These are phyloP conservation scores for Aptenodytes forsteri DNA, from an alignment of 2,113 vertebrate genomes.

Conservation along the genomic window DNA sequence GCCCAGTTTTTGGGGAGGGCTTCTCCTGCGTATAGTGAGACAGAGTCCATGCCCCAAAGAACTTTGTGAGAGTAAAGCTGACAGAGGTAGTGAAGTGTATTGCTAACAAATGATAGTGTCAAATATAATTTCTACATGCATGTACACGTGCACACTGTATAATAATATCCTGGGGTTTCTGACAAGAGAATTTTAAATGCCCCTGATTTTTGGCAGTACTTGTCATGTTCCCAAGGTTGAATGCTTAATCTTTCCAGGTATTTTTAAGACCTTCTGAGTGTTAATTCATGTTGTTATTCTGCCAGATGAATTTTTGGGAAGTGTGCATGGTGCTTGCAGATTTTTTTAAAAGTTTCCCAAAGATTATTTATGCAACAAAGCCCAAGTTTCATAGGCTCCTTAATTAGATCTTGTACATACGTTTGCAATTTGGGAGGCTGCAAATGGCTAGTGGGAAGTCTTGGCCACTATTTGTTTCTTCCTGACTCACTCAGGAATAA, in stretches of 20 bases:
- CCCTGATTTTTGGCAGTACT: not conserved
- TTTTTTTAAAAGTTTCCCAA: not conserved
- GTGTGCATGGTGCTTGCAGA: not conserved
- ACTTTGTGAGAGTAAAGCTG: not conserved
- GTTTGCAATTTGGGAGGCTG: not conserved
- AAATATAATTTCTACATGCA: not conserved
- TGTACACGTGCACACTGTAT: accelerated
- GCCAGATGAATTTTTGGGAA: not conserved
- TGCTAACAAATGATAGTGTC: not conserved
- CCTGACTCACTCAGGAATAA: not conserved
- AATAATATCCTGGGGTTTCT: not conserved
- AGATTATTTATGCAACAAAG: not conserved
- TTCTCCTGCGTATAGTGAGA: not conserved
- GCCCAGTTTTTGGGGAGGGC: not conserved
- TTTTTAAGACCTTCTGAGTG: not conserved
- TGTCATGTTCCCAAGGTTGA: not conserved
- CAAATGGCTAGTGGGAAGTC: not conserved
- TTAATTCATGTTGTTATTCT: not conserved
- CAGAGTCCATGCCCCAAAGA: not conserved
- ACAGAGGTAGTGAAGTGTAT: not conserved
- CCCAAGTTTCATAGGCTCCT: not conserved
- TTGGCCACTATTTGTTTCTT: not conserved
- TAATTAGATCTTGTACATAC: not conserved
- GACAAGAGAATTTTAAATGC: not conserved
- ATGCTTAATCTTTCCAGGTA: not conserved